Evolutionary conservation across 2,797 vertebrate species (phyloP), one percentile per base, ranked within the genome.

Genomic region (Eospalax fontanierii): DNA sequence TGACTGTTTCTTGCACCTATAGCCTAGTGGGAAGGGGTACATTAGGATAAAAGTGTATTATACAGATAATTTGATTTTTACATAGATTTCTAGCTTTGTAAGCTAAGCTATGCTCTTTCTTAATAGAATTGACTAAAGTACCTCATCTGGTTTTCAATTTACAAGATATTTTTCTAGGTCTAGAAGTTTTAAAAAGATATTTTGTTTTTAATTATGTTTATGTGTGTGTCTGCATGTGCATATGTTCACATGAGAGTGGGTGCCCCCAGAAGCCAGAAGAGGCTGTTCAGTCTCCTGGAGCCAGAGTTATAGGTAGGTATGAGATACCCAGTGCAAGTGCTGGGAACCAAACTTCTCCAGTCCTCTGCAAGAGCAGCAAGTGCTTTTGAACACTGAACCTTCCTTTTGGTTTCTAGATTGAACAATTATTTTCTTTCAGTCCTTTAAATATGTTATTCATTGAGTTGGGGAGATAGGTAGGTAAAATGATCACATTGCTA

Each of bases 101-200:
- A 87, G n/a, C 2, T n/a, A 43, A 80, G 0, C 35, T 66, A 6
- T 79, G 35, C 6, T 57, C 4, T 40, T 7, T 83, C n/a, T 14
- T 26, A 61, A 28, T 54, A 61, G 21, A 65, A 59, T 90, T 85
- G 6, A 73, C 40, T 63, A 59, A 75, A 83, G 38, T 82, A n/a
- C 10, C 4, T 84, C 87, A 19, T 78, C 61, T 82, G 8, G 1
- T 18, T 24, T 97, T 86, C 59, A 28, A 78, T 65, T 74, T 35
- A 63, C 33, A 93, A 76, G 6, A 19, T 68, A 61, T n/a, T 90
- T 97, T 89, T 83, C 54, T 89, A 54, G 8, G 24, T 57, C 24
- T 93, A 75, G 50, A 86, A 22, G 61, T 85, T 50, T 40, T 33
- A 46, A 68, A n/a, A 26, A 84, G 24, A 54, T 24, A n/a, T 65